Base-by-base conservation (phyloP, 2,113 vertebrate species). In the Xenopus borealis region DNA sequence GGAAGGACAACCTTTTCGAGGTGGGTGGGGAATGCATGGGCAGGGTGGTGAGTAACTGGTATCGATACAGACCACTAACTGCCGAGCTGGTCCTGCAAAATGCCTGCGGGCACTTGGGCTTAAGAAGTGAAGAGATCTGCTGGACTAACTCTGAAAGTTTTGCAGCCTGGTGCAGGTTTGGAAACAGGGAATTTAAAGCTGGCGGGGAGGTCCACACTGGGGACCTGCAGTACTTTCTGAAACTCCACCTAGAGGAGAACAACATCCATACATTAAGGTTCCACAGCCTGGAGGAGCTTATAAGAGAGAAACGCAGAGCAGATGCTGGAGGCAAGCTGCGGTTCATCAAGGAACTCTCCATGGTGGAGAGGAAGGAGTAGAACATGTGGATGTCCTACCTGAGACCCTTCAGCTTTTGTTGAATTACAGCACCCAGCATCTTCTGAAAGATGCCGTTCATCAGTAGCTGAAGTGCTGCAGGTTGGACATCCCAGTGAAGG, bases 71-170 rank as follows among this genome's bases (percentile, higher is more conserved):
- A 79, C 94, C 97, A 82, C 95, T 99, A 79, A 92, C 92, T 30
- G 89, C 96, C 0, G 95, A 98, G 85, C 89, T 98, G 84, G 97
- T 99, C 87, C 92, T 98, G 91, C 97, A 98, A 89, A 98, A 98
- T 89, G 97, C 97, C 50, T 92, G 88, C 80, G 94, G 95, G 81
- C 96, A 98, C 89, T 85, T 99, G 85, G 97, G 97, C 71, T 91
- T 98, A 81, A 92, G 93, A 83, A 93, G 94, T 84, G 92, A 91
- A 77, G 97, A 98, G 86, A 95, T 98, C 83, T 97, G 96, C 93
- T 99, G 97, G 97, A 95, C 94, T 80, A 95, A 98, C 94, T 98
- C 96, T 10, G 97, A 99, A 91, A 98, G 97, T 90, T 99, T 99
- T 88, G 97, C 97, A 77, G 97, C 97, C 79, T 99, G 97, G 97